These are phyloP conservation scores for Suricata suricatta DNA, from an alignment of 2,113 vertebrate species.

Conservation along the genomic window DNA sequence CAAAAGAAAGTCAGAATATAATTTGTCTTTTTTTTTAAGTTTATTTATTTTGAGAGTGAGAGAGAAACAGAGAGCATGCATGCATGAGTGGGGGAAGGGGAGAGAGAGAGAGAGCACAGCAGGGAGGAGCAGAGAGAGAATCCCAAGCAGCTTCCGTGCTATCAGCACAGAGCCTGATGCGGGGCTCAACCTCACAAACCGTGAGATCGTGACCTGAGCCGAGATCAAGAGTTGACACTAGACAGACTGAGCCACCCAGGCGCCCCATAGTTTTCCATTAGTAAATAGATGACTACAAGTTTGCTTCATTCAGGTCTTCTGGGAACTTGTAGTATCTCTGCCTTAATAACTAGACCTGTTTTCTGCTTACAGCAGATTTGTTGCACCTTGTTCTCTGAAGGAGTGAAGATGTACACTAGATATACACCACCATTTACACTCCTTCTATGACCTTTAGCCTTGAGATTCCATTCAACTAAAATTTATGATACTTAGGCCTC, in stretches of 20 bases:
- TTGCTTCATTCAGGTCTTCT: not conserved
- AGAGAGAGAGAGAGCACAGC: too few relatives aligned
- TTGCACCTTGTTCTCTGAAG: constrained; percentile 3
- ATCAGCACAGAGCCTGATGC: too few relatives aligned
- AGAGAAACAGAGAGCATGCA: too few relatives aligned
- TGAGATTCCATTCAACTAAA: not conserved
- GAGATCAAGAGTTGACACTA: too few relatives aligned
- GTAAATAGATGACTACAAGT: not conserved
- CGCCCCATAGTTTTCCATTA: not conserved
- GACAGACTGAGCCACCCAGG: too few relatives aligned
- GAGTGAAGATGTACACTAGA: not conserved
- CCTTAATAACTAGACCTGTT: not conserved
- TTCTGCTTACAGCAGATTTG: not conserved
- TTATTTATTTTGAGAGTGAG: too few relatives aligned
- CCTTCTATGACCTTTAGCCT: not conserved
- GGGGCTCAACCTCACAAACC: too few relatives aligned
- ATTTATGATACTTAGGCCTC: not conserved
- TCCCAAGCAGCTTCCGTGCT: too few relatives aligned
- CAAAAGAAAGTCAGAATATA: constrained; percentile 4
- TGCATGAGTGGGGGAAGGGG: too few relatives aligned
- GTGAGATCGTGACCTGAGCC: too few relatives aligned
- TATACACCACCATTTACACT: not conserved
- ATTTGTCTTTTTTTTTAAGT: not conserved
- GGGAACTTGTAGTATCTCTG: not conserved
- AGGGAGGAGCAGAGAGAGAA: too few relatives aligned